Evolutionary conservation across 2,113 vertebrate genomes (phyloP).

Genomic region (Passer domesticus): DNA sequence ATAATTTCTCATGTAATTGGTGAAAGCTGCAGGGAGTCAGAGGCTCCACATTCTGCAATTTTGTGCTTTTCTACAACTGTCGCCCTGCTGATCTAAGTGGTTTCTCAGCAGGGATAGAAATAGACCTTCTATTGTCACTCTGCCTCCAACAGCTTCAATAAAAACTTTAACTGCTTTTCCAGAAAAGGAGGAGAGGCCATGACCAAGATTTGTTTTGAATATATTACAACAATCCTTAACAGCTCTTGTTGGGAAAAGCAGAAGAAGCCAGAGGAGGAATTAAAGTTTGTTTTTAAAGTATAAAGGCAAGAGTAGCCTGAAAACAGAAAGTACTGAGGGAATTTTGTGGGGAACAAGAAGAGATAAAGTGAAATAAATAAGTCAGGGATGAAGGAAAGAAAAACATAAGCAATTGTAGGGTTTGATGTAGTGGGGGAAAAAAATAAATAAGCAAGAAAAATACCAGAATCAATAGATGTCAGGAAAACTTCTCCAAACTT

Average conservation of each 20-base stretch:
- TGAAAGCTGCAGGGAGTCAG: not conserved
- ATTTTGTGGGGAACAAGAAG: not conserved
- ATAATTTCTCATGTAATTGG: not conserved
- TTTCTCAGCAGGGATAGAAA: slow-evolving; percentile 9
- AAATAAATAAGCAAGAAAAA: not conserved
- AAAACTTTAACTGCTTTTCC: not conserved
- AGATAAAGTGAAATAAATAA: not conserved
- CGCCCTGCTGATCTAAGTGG: not conserved
- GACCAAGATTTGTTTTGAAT: not conserved
- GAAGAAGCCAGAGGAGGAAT: not conserved
- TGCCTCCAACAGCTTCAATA: not conserved
- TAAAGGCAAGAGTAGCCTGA: not conserved
- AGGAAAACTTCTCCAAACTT: not conserved
- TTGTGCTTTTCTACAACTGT: not conserved
- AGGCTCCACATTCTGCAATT: not conserved
- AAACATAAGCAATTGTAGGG: not conserved
- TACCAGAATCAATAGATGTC: not conserved
- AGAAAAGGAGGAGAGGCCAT: not conserved
- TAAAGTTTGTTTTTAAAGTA: not conserved
- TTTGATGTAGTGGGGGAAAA: not conserved
- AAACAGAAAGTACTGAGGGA: not conserved
- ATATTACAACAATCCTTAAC: not conserved
- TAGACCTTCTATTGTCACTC: not conserved
- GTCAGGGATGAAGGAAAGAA: not conserved
- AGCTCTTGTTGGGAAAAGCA: not conserved